Evolutionary conservation across 2,113 vertebrate genomes (phyloP).

Genomic region (Rhineura floridana): DNA sequence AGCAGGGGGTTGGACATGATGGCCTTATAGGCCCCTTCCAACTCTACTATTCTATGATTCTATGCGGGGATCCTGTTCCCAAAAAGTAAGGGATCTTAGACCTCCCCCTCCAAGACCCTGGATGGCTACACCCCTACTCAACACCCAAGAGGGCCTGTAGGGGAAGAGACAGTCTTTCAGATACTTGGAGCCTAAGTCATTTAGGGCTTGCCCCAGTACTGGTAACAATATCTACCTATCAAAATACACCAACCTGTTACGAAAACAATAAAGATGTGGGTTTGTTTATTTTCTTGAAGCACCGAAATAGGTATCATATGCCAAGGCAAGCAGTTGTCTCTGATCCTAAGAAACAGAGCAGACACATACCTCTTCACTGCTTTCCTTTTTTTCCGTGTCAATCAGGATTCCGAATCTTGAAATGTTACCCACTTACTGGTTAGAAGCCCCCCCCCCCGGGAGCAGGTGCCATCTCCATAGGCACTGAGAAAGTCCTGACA

Average conservation of each 20-base stretch:
- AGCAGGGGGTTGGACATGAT: too few species aligned
- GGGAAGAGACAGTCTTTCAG: too few species aligned
- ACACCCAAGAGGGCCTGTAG: too few species aligned
- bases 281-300: constrained; percentile 64
- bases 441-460: constrained; percentile 80
- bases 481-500: constrained; percentile 83
- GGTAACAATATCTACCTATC: neutral
- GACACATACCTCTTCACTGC: constrained; percentile 73
- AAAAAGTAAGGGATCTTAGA: too few species aligned
- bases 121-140: too few species aligned
- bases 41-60: too few species aligned
- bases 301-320: constrained; percentile 73
- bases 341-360: constrained; percentile 72
- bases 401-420: constrained; percentile 79
- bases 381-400: constrained; percentile 76
- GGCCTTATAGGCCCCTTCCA: too few species aligned
- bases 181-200: too few species aligned
- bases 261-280: constrained; percentile 53
- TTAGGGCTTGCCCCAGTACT: too few species aligned
- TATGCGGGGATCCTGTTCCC: too few species aligned
- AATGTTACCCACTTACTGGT: constrained; percentile 80
- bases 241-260: constrained; percentile 63
- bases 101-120: too few species aligned
- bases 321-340: constrained; percentile 77
- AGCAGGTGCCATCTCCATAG: constrained; percentile 83